phyloP scores from a whole-genome alignment of 2,113 vertebrate species.

The Australoheros scitulus region DNA sequence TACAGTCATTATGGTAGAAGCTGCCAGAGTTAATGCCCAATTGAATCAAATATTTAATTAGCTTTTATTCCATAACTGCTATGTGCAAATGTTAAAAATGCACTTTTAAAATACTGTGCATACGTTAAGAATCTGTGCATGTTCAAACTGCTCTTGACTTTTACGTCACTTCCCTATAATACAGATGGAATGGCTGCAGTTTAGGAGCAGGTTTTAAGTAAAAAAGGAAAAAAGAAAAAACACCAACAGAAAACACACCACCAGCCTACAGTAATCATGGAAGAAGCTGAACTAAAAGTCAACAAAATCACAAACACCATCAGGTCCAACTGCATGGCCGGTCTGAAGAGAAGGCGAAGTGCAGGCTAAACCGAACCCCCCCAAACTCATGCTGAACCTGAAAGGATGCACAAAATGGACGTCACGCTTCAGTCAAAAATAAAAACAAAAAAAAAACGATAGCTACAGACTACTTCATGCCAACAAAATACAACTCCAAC shows the following conservation, averaged over 20 bases:
- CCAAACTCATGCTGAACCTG: conserved; percentile 9
- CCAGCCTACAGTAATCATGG: background rate
- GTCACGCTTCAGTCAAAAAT: conserved; percentile 28
- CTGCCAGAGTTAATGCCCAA: conserved; percentile 67
- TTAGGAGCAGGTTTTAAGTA: background rate
- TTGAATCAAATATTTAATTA: conserved; percentile 49
- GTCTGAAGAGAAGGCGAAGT: background rate
- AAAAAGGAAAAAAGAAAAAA: background rate
- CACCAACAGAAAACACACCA: background rate
- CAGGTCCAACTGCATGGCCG: background rate
- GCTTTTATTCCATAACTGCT: conserved; percentile 59
- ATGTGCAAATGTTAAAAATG: conserved; percentile 56
- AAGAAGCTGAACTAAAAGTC: background rate
- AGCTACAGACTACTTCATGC: conserved; percentile 54
- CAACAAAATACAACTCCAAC: conserved; percentile 38
- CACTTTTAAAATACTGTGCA: conserved; percentile 42
- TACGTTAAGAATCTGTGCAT: conserved; percentile 20
- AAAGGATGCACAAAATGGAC: conserved; percentile 29
- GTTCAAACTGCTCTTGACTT: background rate
- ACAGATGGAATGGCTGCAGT: conserved; percentile 6
- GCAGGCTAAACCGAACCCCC: background rate
- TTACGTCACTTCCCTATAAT: background rate
- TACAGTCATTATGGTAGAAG: conserved; percentile 34
- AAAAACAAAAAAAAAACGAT: background rate
- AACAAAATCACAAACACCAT: background rate